Evolutionary conservation across 1,140 invertebrate species (phyloP).

Genomic region (Plectrocnemia conspersa): DNA sequence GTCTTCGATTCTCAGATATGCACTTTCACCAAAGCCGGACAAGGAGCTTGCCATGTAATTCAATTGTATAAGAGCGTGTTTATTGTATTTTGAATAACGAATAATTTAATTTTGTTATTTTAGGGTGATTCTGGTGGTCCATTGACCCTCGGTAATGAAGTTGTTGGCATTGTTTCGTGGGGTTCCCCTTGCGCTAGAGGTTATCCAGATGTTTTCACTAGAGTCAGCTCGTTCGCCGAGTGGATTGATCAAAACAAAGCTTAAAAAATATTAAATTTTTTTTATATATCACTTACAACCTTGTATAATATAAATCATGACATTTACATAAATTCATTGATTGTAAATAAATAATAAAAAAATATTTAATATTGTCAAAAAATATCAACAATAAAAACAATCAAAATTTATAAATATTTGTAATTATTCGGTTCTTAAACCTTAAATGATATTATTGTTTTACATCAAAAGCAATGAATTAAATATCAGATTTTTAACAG

Average conservation of each 20-base stretch:
- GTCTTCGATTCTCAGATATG: constrained; percentile 52
- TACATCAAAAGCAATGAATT: no score
- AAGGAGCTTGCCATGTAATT: constrained; percentile 56
- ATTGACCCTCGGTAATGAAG: constrained; percentile 41
- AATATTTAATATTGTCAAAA: not conserved
- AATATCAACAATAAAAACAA: not conserved
- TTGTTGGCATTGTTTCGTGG: constrained; percentile 55
- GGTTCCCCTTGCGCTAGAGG: constrained; percentile 54
- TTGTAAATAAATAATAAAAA: not conserved
- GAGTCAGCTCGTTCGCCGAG: constrained; percentile 41
- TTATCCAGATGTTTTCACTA: constrained; percentile 53
- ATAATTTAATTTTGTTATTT: constrained; percentile 19
- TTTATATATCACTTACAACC: not conserved
- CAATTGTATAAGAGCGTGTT: not conserved
- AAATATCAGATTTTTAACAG: constrained; percentile 5
- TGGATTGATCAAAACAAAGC: constrained; percentile 39
- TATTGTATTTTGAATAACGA: not conserved
- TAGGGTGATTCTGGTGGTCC: constrained; percentile 57
- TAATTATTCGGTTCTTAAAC: not conserved
- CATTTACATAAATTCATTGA: not conserved
- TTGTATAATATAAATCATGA: not conserved
- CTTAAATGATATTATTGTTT: no score
- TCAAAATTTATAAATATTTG: not conserved
- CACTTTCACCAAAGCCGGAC: constrained; percentile 54
- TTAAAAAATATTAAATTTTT: not conserved